Percentiles rank a stretch among this genome's conserved stretches.
Evolutionary conservation across 2,888 invertebrate species (phyloP).

Genomic region (Scelioninae gen. 2): DNA sequence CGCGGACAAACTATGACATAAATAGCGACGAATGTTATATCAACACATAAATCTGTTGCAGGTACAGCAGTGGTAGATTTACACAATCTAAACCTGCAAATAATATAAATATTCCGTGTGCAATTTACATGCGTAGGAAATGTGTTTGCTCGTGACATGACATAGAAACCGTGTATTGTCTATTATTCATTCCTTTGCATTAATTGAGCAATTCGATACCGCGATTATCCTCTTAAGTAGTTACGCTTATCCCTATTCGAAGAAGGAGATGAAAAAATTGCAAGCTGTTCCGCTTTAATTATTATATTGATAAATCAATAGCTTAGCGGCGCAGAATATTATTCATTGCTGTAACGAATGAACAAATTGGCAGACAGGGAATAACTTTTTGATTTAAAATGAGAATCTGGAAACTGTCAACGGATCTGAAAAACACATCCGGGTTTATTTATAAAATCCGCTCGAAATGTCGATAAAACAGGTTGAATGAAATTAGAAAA

Average conservation of each 20-base stretch:
- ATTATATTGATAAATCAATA: slow-evolving; percentile 56
- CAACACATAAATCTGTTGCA: slow-evolving; percentile 23
- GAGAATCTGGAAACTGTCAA: not conserved
- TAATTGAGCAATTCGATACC: slow-evolving; percentile 24
- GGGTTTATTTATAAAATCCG: too few relatives aligned
- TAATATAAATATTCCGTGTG: slow-evolving; percentile 14
- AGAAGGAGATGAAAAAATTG: slow-evolving; percentile 21
- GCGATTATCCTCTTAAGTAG: not conserved
- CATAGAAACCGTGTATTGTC: slow-evolving; percentile 22
- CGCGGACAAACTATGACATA: not conserved
- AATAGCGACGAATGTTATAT: slow-evolving; percentile 27
- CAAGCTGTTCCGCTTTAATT: slow-evolving; percentile 54
- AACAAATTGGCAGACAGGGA: slow-evolving; percentile 31
- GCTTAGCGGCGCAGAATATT: slow-evolving; percentile 36
- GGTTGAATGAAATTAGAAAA: too few relatives aligned
- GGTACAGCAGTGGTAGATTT: slow-evolving; percentile 18
- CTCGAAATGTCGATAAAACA: too few relatives aligned
- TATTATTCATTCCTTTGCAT: slow-evolving; percentile 12
- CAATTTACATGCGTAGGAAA: slow-evolving; percentile 15
- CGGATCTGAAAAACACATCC: too few relatives aligned
- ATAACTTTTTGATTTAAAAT: slow-evolving; percentile 26
- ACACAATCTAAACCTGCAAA: slow-evolving; percentile 21
- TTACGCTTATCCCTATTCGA: not conserved
- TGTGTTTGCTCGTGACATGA: not conserved
- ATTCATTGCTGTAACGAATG: slow-evolving; percentile 38